Evolutionary conservation across 2,113 vertebrate species (phyloP).

Genomic region (Rhynchomys soricoides): DNA sequence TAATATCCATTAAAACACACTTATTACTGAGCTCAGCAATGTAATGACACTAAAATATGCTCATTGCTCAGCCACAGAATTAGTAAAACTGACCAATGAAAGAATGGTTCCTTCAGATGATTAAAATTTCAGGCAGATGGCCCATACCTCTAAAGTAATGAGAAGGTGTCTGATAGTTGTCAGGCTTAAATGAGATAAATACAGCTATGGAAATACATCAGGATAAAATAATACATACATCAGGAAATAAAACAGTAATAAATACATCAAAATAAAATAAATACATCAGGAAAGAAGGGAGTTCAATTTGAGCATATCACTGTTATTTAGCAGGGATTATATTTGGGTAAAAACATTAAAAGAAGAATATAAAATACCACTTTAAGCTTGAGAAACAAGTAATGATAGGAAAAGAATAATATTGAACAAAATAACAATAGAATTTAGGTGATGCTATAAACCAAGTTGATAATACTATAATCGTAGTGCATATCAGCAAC

Average conservation of each 20-base stretch:
- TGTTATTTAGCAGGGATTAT: not conserved
- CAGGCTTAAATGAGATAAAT: not conserved
- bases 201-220: too few relatives aligned
- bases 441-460: slow-evolving; percentile 21
- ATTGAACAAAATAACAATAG: not conserved
- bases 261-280: too few relatives aligned
- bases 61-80: not conserved
- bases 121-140: not conserved
- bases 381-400: not conserved
- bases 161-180: not conserved
- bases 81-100: not conserved
- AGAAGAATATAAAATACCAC: not conserved
- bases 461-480: not conserved
- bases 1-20: not conserved
- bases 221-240: too few relatives aligned
- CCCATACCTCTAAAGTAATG: not conserved
- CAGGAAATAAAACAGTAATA: too few relatives aligned
- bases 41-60: not conserved
- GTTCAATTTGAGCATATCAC: not conserved
- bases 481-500: not conserved
- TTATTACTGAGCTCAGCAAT: not conserved
- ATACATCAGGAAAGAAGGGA: not conserved
- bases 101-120: not conserved
- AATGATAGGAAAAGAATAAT: not conserved
- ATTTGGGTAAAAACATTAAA: not conserved